A percentile compares a stretch with the other conserved stretches of the same genome.
These are phyloP conservation scores for Eunapius fragilis DNA, from an alignment of 37 sponge, comb jelly and placozoan species.

Conservation along the genomic window DNA sequence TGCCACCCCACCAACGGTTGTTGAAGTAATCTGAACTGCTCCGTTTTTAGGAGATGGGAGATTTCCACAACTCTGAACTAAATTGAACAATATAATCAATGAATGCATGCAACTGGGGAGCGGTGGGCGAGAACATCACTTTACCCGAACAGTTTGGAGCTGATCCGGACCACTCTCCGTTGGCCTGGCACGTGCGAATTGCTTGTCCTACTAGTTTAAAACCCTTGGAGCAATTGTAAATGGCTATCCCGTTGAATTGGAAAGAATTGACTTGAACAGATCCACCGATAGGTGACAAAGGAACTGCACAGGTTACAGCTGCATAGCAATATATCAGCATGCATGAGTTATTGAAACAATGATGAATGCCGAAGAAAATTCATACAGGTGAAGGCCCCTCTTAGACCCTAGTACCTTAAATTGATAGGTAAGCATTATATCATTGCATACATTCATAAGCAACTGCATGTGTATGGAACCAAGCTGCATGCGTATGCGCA, in stretches of 20 bases:
- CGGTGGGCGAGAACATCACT: too few relatives aligned
- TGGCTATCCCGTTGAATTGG: not conserved
- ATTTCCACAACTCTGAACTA: conserved; percentile 26
- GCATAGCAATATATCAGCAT: too few relatives aligned
- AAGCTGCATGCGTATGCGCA: too few relatives aligned
- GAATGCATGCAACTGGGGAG: too few relatives aligned
- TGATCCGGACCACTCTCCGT: conserved; percentile 18
- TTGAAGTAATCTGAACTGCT: conserved; percentile 1
- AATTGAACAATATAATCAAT: too few relatives aligned
- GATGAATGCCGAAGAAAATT: too few relatives aligned
- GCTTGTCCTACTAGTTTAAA: conserved; percentile 3
- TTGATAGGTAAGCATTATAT: too few relatives aligned
- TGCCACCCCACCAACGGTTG: conserved; percentile 30
- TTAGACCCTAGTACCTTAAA: too few relatives aligned
- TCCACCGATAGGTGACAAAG: conserved; percentile 5
- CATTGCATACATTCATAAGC: too few relatives aligned
- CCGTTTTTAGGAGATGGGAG: conserved; percentile 43
- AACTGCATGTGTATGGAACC: too few relatives aligned
- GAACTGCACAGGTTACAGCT: not conserved
- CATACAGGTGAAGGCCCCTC: too few relatives aligned
- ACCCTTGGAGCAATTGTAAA: not conserved
- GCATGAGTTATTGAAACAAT: too few relatives aligned
- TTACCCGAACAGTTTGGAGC: not conserved
- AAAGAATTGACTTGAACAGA: not conserved
- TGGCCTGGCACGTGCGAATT: conserved; percentile 1